phyloP scores from a whole-genome alignment of 2,113 vertebrate species.

The Thermophis baileyi region DNA sequence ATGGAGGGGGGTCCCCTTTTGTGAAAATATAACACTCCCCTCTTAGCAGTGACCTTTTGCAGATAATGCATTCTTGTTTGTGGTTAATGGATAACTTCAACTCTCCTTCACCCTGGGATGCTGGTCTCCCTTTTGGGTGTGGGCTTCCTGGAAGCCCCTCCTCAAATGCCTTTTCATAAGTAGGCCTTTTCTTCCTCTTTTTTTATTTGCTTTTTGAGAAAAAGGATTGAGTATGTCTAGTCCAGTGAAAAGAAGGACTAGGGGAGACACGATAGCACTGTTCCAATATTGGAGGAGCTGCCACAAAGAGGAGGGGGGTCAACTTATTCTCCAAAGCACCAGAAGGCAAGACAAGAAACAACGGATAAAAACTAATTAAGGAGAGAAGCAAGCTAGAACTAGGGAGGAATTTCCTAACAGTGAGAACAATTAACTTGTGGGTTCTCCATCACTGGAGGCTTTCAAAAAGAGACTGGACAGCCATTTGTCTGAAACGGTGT shows the following conservation, averaged over 20 bases:
- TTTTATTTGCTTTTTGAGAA: neutral
- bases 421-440: neutral
- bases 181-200: neutral
- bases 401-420: too few species aligned
- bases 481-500: neutral
- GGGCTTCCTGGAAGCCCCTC: neutral
- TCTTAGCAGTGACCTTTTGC: neutral
- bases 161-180: neutral
- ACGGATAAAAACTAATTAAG: too few species aligned
- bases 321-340: too few species aligned
- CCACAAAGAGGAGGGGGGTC: neutral
- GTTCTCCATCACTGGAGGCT: neutral
- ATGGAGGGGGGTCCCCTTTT: neutral
- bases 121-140: slow-evolving; percentile 38
- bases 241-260: neutral
- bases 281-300: neutral
- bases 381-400: too few species aligned
- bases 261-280: neutral
- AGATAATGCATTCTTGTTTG: neutral
- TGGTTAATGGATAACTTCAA: slow-evolving; percentile 26
- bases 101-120: slow-evolving; percentile 27
- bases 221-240: neutral
- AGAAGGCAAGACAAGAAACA: too few species aligned
- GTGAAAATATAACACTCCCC: neutral
- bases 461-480: neutral